Conservation (phyloP, 2,888 invertebrate genomes). For the Eucriotettix oculatus region DNA sequence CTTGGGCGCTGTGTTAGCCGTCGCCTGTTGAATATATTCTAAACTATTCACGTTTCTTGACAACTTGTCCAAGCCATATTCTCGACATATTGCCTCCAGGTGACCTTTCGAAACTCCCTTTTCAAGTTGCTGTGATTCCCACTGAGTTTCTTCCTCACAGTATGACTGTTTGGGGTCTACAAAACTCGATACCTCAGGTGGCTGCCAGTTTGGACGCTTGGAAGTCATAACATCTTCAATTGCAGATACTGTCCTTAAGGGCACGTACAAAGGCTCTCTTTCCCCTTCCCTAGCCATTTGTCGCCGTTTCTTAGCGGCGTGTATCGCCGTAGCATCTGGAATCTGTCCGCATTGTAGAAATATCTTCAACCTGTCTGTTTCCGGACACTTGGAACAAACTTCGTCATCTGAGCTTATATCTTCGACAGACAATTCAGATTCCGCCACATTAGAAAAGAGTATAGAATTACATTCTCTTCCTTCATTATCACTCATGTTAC, state of each 20-base stretch:
- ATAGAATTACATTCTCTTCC: constrained; percentile 33
- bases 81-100: constrained; percentile 20
- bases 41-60: neutral
- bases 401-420: constrained; percentile 44
- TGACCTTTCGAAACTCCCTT: constrained; percentile 68
- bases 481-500: constrained; percentile 28
- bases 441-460: constrained; percentile 59
- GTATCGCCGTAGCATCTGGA: constrained; percentile 95
- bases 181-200: too few species aligned
- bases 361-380: constrained; percentile 56
- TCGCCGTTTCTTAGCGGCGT: constrained; percentile 86
- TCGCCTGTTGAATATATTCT: neutral
- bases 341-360: constrained; percentile 66
- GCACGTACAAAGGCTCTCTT: constrained; percentile 22
- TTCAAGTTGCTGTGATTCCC: constrained; percentile 94
- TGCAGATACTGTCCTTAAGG: too few species aligned
- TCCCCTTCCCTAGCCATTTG: constrained; percentile 83
- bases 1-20: neutral
- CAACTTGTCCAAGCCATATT: neutral
- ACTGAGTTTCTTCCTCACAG: constrained; percentile 56
- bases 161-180: too few species aligned
- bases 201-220: too few species aligned
- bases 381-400: constrained; percentile 36
- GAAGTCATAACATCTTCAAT: too few species aligned
- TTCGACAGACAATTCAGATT: constrained; percentile 63